Evolutionary conservation across 2,888 invertebrate genomes (phyloP), one percentile per base, ranked within the genome.

Genomic region (Lasioglossum pauxillum): DNA sequence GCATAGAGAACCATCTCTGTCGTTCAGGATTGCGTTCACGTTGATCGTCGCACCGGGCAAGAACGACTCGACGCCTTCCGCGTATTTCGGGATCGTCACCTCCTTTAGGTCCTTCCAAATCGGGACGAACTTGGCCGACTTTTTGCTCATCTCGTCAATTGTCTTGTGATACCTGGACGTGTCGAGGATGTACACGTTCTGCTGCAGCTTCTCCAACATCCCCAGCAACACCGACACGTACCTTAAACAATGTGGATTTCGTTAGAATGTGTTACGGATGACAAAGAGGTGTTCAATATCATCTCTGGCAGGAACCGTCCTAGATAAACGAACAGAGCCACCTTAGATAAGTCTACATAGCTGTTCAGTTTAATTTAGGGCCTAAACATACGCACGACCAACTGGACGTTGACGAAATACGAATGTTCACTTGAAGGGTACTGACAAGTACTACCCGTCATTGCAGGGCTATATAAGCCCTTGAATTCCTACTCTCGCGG

Each of bases 11-110:
- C 80, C 86, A 14, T 87, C 86, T 7, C 78, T 77, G 7, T 87
- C 82, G 80, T 89, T 92, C 57, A 91, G 60, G 23, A 94, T 82
- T 72, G 92, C 88, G 89, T 95, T 94, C 71, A 94, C 94, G 69
- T 95, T 94, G 82, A 94, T 92, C n/a, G 77, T 89, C 0, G 94
- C 93, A 10, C 91, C 90, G 0, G 93, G 94, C n/a, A 94, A 83
- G 16, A 92, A 87, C 31, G 79, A 77, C 31, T 92, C 88, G 16
- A 93, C 82, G 23, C 80, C 83, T 5, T 87, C 71, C 7, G 85
- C 53, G 49, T 92, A 89, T 35, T 90, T 82, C 49, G 87, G 46
- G 67, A 89, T 92, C 38, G 91, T 91, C 38, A 93, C 91, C 14
- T 93, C 91, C 1, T 83, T 78, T 0, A 94, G 82, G 2, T 92